A percentile compares a stretch with the other conserved stretches of the same genome.
Evolutionary conservation across 2,888 invertebrate species (phyloP).

Genomic region (Netelia inedita): DNA sequence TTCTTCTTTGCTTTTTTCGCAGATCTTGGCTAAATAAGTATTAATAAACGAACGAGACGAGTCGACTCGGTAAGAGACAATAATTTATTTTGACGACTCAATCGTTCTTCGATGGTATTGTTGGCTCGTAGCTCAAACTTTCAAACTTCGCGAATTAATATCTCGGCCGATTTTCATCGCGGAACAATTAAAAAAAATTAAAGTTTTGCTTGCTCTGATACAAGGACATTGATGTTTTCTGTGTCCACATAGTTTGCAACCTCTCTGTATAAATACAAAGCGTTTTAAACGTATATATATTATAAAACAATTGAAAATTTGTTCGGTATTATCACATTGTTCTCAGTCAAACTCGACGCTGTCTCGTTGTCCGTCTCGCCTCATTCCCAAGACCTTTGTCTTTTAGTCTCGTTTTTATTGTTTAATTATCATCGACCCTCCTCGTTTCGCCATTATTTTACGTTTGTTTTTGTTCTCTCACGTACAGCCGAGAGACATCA

Average conservation of each 20-base stretch:
- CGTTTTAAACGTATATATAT: neutral
- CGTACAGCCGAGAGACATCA: slow-evolving; percentile 49
- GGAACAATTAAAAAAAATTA: neutral
- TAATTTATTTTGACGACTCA: too few relatives aligned
- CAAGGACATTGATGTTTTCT: neutral
- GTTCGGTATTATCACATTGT: neutral
- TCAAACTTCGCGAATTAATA: too few relatives aligned
- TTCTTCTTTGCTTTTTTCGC: too few relatives aligned
- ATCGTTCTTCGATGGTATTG: too few relatives aligned
- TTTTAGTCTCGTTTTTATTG: neutral
- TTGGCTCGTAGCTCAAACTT: too few relatives aligned
- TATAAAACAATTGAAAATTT: neutral
- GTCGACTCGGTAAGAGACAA: too few relatives aligned
- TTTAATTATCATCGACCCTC: neutral
- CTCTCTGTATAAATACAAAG: too few relatives aligned
- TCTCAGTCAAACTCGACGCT: neutral
- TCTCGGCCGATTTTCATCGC: too few relatives aligned
- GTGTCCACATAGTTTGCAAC: neutral
- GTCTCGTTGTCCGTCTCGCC: neutral
- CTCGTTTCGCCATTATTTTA: neutral
- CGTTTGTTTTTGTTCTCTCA: slow-evolving; percentile 31
- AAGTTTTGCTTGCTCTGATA: neutral
- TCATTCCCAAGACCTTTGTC: neutral
- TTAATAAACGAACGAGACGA: too few relatives aligned
- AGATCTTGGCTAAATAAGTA: too few relatives aligned